Conservation (phyloP, 2,113 vertebrate species). For the Pelvicachromis taeniatus region DNA sequence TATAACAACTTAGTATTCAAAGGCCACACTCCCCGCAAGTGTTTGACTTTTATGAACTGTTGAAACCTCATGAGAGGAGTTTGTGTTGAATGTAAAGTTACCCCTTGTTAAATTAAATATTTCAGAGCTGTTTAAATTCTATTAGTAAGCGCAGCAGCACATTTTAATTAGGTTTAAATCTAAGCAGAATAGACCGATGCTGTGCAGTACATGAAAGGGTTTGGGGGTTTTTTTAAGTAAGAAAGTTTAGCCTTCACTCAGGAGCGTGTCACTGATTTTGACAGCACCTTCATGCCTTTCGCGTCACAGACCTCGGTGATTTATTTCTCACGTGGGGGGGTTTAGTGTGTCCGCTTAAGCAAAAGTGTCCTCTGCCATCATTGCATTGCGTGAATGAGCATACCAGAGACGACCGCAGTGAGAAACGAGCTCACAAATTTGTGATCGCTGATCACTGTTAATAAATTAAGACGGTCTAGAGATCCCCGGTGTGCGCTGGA, state of each 20-base stretch:
- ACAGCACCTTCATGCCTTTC: not conserved
- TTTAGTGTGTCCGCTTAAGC: not conserved
- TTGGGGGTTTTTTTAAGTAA: not conserved
- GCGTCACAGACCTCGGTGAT: not conserved
- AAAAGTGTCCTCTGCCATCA: not conserved
- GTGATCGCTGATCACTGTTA: not conserved
- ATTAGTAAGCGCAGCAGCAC: not conserved
- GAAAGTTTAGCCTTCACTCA: not conserved
- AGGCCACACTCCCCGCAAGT: not conserved
- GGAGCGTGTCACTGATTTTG: not conserved
- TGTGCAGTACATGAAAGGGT: not conserved
- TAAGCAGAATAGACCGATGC: not conserved
- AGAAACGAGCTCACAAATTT: not conserved
- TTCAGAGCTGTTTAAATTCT: not conserved
- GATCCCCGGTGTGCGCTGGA: not conserved
- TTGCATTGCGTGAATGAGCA: not conserved
- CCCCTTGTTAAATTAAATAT: not conserved
- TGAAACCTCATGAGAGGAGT: not conserved
- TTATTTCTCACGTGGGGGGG: not conserved
- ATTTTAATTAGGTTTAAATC: not conserved
- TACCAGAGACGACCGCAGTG: not conserved
- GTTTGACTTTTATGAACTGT: slow-evolving; percentile 3
- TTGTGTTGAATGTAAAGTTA: not conserved
- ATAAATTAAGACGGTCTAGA: not conserved
- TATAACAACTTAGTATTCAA: slow-evolving; percentile 9